These are phyloP conservation scores for Meloe dianella DNA, from an alignment of 2,888 invertebrate species.

Conservation along the genomic window DNA sequence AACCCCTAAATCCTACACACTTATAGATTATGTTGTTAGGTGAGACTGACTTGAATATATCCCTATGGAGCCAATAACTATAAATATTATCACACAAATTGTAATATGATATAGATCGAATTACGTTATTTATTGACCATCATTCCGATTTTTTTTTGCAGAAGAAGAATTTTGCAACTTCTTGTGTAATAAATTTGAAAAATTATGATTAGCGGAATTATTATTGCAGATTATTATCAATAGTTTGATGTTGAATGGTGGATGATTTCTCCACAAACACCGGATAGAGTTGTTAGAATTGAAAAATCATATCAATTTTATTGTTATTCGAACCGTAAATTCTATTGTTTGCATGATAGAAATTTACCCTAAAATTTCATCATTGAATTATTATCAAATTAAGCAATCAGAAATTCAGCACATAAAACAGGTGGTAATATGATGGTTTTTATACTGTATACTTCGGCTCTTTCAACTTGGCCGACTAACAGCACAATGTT, in stretches of 20 bases:
- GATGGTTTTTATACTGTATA: too few species aligned
- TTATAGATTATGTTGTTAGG: conserved; percentile 36
- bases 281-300: not conserved
- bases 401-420: too few species aligned
- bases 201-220: not conserved
- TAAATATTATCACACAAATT: conserved; percentile 51
- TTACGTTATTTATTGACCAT: conserved; percentile 25
- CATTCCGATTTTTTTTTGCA: not conserved
- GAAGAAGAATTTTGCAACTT: not conserved
- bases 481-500: too few species aligned
- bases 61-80: conserved; percentile 50
- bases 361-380: too few species aligned
- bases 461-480: too few species aligned
- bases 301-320: not conserved
- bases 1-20: conserved; percentile 39
- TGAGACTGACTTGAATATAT: conserved; percentile 33
- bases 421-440: too few species aligned
- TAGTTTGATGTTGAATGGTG: not conserved
- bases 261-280: not conserved
- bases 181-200: not conserved
- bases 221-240: not conserved
- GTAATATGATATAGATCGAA: conserved; percentile 38
- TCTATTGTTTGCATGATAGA: not conserved
- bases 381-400: too few species aligned
- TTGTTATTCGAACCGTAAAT: not conserved